Base-by-base conservation (phyloP, 2,888 invertebrate genomes). In the Epirrita christyi region DNA sequence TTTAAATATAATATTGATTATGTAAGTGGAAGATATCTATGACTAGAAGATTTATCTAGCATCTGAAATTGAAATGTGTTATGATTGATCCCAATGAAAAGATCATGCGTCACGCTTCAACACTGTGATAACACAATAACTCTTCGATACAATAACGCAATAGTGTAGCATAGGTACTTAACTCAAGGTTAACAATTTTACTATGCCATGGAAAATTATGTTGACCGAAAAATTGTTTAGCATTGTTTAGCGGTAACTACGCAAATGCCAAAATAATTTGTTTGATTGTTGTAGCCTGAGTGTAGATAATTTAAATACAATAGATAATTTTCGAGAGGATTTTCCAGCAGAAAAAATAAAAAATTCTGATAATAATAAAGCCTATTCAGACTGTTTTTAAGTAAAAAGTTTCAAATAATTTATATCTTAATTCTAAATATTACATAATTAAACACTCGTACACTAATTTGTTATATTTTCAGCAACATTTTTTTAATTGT, bases 101-200 rank as follows among this genome's bases (percentile, higher is more conserved):
- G 55, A 71, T 66, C 64, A 71, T 66, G 67, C 52, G 48, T 63
- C 63, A 51, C 50, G 58, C 61, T 38, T 51, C 60, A 56, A 50
- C 51, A 27, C 56, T 67, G 66, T 70, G 73, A 74, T 70, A 71
- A 72, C n/a, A n/a, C n/a, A n/a, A n/a, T n/a, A n/a, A n/a, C n/a
- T n/a, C n/a, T n/a, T n/a, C n/a, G n/a, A n/a, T n/a, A n/a, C 66
- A 59, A 69, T 72, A 56, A 67, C 73, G 73, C 71, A 75, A 73
- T 69, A 62, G 49, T 68, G 70, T 72, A 63, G 66, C 71, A 66
- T 68, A 70, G 34, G 15, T 29, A 47, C 37, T 21, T 49, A 49
- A 37, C 13, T 52, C 70, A 73, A 74, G 73, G 72, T 65, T 62
- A 64, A 58, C 37, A 36, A 47, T 32, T 32, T 32, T 50, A 50